Evolutionary conservation across 2,888 invertebrate species (phyloP).

Genomic region (Scaptomyza tumidula): DNA sequence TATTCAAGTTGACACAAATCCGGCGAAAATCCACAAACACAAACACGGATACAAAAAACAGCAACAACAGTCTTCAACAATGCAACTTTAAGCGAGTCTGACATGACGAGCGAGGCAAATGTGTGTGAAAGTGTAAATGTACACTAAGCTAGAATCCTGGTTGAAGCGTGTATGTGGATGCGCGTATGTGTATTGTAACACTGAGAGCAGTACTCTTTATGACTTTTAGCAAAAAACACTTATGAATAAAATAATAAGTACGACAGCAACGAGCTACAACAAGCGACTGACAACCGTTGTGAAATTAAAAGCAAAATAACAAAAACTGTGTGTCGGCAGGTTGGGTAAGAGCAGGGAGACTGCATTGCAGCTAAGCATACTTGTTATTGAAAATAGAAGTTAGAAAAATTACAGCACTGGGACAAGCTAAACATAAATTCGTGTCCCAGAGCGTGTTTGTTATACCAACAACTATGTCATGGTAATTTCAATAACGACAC

Average conservation of each 20-base stretch:
- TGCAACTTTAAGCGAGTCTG: slow-evolving; percentile 69
- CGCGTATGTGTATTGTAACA: slow-evolving; percentile 21
- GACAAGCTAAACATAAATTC: slow-evolving; percentile 4
- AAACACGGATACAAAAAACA: slow-evolving; percentile 32
- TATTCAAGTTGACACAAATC: slow-evolving; percentile 81
- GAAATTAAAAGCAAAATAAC: slow-evolving; percentile 72
- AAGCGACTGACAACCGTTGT: slow-evolving; percentile 47
- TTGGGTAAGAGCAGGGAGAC: neutral
- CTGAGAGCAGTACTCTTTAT: slow-evolving; percentile 32
- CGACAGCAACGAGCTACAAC: slow-evolving; percentile 28
- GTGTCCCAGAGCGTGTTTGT: slow-evolving; percentile 25
- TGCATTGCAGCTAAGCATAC: slow-evolving; percentile 36
- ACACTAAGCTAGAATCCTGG: neutral
- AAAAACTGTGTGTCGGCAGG: slow-evolving; percentile 3
- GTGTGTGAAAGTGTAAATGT: slow-evolving; percentile 17
- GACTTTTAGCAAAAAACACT: slow-evolving; percentile 56
- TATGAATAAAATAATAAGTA: slow-evolving; percentile 70
- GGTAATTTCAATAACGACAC: slow-evolving; percentile 12
- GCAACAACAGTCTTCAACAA: slow-evolving; percentile 36
- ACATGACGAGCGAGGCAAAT: slow-evolving; percentile 52
- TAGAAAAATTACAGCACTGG: slow-evolving; percentile 25
- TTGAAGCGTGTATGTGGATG: neutral
- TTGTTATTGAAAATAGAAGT: slow-evolving; percentile 65
- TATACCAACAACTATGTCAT: slow-evolving; percentile 15
- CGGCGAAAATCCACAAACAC: slow-evolving; percentile 72